Evolutionary conservation across 1,140 invertebrate species (phyloP).

Genomic region (Heliconius nattereri): DNA sequence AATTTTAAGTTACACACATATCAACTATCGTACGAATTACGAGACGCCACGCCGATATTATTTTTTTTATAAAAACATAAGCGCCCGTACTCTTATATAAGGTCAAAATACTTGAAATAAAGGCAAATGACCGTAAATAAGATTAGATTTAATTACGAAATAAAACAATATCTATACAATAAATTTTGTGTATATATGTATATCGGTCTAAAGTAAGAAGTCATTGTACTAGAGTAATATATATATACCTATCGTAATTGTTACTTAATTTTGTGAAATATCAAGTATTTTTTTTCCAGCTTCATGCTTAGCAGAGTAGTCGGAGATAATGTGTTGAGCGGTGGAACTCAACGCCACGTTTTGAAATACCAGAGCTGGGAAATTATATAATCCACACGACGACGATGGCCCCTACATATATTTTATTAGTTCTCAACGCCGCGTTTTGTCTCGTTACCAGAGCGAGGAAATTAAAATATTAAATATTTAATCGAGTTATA

Average conservation of each 20-base stretch:
- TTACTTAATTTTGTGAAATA: background rate
- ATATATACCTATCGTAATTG: background rate
- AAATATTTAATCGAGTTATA: too few relatives aligned
- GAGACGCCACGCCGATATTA: background rate
- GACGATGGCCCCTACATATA: too few relatives aligned
- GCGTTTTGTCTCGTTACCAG: too few relatives aligned
- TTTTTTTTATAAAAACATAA: background rate
- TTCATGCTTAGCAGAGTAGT: background rate
- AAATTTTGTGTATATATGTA: background rate
- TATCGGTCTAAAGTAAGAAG: background rate
- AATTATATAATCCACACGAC: too few relatives aligned
- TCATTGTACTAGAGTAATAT: slow-evolving; percentile 12
- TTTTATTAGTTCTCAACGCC: too few relatives aligned
- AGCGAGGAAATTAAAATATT: too few relatives aligned
- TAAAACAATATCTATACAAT: background rate
- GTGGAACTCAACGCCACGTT: too few relatives aligned
- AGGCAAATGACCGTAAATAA: slow-evolving; percentile 1
- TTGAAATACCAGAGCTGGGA: too few relatives aligned
- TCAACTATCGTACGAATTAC: background rate
- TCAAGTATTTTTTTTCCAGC: background rate
- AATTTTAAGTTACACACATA: background rate
- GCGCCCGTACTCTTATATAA: too few relatives aligned
- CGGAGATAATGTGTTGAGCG: background rate
- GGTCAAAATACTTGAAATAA: slow-evolving; percentile 14
- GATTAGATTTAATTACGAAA: slow-evolving; percentile 7